Base-by-base conservation (phyloP, 2,888 invertebrate species). In the Mactromeris polynyma region DNA sequence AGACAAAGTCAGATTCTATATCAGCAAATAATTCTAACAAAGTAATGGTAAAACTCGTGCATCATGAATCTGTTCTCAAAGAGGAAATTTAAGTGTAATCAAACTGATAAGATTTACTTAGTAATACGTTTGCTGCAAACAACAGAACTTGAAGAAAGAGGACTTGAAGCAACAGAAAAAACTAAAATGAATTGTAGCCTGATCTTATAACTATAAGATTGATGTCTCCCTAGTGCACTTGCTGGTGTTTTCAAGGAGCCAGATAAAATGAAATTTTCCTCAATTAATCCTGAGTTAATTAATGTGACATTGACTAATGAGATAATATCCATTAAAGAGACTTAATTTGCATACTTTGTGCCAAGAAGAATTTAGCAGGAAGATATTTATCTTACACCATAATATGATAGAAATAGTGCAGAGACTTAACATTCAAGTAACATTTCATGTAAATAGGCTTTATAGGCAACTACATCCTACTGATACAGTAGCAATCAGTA, bases 281-380 rank as follows among this genome's bases (percentile, higher is more conserved):
- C 36, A 77, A 83, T 83, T 83, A 83, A 83, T 83, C 46, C 42
- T 40, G 33, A n/a, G 17, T 42, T 83, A 83, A 83, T 83, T 83
- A 83, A 83, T 46, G 42, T 83, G 83, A 69, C 83, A 83, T 26
- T 73, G 42, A 69, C 83, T 83, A 73, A 83, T 36, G 83, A 73
- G 40, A 19, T 36, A 51, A 31, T 42, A 64, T n/a, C n/a, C 46
- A 79, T 79, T 31, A 79, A 42, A 36, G 79, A 79, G 79, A 40
- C n/a, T 73, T 73, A 73, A 73, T 73, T 73, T 73, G 73, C 73
- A 73, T 73, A 73, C 73, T 36, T 73, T 73, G 33, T 73, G 73
- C 73, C 36, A 36, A 73, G 73, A 73, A 26, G 73, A 19, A 73
- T 73, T 36, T 36, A 73, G 73, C 14, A 36, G 19, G 73, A 73